These are phyloP conservation scores for Typhlichthys eigenmanni DNA, from an alignment of 2,797 vertebrate species.

Conservation along the genomic window DNA sequence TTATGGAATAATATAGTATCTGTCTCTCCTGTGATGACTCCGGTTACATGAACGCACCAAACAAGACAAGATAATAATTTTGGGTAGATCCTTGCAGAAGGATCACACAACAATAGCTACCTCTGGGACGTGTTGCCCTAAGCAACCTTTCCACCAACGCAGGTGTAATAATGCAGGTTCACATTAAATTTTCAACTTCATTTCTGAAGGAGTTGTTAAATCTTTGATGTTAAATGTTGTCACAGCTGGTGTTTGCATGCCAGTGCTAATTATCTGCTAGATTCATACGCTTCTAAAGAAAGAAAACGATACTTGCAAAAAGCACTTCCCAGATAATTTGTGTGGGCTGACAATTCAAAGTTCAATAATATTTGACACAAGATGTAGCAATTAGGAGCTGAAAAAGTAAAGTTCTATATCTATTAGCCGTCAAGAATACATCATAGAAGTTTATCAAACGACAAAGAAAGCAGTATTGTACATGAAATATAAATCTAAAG, in stretches of 20 bases:
- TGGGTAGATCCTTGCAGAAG: too few species aligned
- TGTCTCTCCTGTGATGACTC: too few species aligned
- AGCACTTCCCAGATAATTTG: slow-evolving; percentile 14
- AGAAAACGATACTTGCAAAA: neutral
- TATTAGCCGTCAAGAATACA: slow-evolving; percentile 5
- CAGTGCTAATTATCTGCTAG: neutral
- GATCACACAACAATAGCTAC: too few species aligned
- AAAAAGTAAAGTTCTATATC: slow-evolving; percentile 24
- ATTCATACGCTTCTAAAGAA: slow-evolving; percentile 11
- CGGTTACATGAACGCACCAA: too few species aligned
- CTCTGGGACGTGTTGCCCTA: too few species aligned
- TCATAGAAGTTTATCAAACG: slow-evolving; percentile 40
- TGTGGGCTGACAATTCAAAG: slow-evolving; percentile 27
- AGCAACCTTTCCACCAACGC: too few species aligned
- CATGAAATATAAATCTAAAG: slow-evolving; percentile 32
- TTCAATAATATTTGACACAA: slow-evolving; percentile 35
- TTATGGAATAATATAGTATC: too few species aligned
- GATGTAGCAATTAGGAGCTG: slow-evolving; percentile 28
- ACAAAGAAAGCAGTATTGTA: slow-evolving; percentile 28
- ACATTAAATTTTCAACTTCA: too few species aligned
- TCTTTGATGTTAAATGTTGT: slow-evolving; percentile 5
- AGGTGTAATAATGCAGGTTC: too few species aligned
- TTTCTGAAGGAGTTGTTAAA: neutral
- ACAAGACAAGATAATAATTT: too few species aligned
- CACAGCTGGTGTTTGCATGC: slow-evolving; percentile 4